Percentiles rank a stretch among this genome's conserved stretches.
These are phyloP conservation scores for Aurelia coerulea DNA, from an alignment of 30 jellyfish, hydroid and myxozoan species.

Conservation along the genomic window DNA sequence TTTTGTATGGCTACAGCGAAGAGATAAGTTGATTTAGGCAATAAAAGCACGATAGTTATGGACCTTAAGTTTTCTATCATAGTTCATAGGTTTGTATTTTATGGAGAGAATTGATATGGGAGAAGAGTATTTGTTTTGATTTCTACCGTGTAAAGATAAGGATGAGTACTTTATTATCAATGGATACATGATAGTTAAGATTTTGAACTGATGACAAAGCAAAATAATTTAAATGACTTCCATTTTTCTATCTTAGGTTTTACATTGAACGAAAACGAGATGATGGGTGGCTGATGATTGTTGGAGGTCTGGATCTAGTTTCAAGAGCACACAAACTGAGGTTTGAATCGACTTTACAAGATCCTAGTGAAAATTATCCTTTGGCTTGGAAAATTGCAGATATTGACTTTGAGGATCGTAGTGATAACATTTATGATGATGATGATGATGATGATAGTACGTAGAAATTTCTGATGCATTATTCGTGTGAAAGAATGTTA, in stretches of 20 bases:
- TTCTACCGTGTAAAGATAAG: no score
- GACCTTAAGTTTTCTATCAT: no score
- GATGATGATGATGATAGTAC: neutral
- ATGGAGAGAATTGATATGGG: no score
- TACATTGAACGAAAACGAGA: conserved; percentile 29
- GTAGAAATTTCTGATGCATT: neutral
- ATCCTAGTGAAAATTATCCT: conserved; percentile 25
- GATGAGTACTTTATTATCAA: no score
- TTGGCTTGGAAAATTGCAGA: conserved; percentile 39
- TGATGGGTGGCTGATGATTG: conserved; percentile 20
- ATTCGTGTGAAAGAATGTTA: neutral
- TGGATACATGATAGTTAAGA: no score
- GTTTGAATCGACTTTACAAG: conserved; percentile 50
- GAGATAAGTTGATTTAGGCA: no score
- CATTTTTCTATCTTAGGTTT: conserved; percentile 8
- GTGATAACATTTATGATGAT: neutral
- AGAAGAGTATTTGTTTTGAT: no score
- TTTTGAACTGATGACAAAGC: no score
- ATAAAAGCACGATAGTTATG: no score
- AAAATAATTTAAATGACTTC: no score
- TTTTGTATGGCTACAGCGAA: no score
- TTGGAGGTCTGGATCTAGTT: conserved; percentile 32
- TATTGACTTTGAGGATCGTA: conserved; percentile 20
- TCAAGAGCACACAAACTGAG: conserved; percentile 34
- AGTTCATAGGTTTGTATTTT: no score